Evolutionary conservation across 2,797 vertebrate genomes (phyloP).

Genomic region (Cyclopterus lumpus): DNA sequence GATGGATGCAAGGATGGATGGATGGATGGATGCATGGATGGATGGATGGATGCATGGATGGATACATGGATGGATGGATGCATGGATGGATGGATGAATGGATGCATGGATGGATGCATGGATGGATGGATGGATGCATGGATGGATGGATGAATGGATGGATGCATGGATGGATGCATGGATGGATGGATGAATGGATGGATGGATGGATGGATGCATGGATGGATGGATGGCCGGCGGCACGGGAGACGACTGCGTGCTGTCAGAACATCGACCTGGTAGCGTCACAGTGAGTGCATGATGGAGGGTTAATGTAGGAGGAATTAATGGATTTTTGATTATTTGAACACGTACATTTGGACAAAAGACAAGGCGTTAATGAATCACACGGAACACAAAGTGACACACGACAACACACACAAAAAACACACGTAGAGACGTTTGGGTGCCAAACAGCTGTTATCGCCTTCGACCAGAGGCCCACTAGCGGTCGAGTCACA

Average conservation of each 20-base stretch:
- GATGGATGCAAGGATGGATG: too few species aligned
- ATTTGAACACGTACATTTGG: conserved; percentile 31
- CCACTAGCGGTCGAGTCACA: conserved; percentile 34
- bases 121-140: too few species aligned
- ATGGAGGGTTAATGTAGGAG: conserved; percentile 20
- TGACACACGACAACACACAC: conserved; percentile 14
- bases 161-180: too few species aligned
- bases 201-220: too few species aligned
- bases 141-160: too few species aligned
- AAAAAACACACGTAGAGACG: conserved; percentile 44
- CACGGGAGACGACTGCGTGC: conserved; percentile 45
- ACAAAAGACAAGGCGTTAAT: conserved; percentile 16
- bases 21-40: too few species aligned
- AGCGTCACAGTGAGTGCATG: conserved; percentile 42
- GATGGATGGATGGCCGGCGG: conserved; percentile 13
- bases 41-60: too few species aligned
- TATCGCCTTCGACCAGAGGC: conserved; percentile 31
- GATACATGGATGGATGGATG: too few species aligned
- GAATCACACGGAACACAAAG: conserved; percentile 38
- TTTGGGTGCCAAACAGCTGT: conserved; percentile 37
- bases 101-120: too few species aligned
- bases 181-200: too few species aligned
- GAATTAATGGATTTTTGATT: conserved; percentile 14
- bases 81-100: too few species aligned
- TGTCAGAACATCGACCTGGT: conserved; percentile 63